Percentiles rank a stretch among this genome's conserved stretches.
Conservation (phyloP, 2,797 vertebrate species). For the Phylloscopus collybita region DNA sequence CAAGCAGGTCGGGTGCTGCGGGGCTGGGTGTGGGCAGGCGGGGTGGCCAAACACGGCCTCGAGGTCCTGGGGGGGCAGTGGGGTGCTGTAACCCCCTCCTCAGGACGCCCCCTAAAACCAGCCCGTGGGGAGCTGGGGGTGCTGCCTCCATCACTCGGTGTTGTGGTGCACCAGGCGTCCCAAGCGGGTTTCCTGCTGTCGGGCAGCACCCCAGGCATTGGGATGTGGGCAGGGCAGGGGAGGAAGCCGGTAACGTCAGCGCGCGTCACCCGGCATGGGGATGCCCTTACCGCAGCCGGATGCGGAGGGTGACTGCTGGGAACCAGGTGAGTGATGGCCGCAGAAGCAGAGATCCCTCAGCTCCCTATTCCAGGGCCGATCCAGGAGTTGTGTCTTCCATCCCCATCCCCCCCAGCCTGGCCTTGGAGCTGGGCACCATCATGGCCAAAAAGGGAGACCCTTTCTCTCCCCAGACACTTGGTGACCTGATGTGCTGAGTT, state of each 20-base stretch:
- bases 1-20: neutral
- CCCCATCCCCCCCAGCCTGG: neutral
- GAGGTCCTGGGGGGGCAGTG: neutral
- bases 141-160: neutral
- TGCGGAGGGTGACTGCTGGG: slow-evolving; percentile 1
- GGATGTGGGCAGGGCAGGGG: slow-evolving; percentile 37
- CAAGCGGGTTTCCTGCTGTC: neutral
- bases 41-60: neutral
- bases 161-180: neutral
- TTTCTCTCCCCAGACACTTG: neutral
- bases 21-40: neutral
- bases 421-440: neutral
- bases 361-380: neutral
- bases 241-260: slow-evolving; percentile 30
- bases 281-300: slow-evolving; percentile 28
- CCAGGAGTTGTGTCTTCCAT: neutral
- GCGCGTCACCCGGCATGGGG: neutral
- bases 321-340: slow-evolving; percentile 3
- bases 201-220: neutral
- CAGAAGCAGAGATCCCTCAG: neutral
- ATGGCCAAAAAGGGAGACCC: neutral
- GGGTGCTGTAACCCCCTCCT: neutral
- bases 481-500: neutral
- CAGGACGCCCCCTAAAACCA: neutral
- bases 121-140: accelerated